Evolutionary conservation across 2,113 vertebrate genomes (phyloP).

Genomic region (Petroica traversi): DNA sequence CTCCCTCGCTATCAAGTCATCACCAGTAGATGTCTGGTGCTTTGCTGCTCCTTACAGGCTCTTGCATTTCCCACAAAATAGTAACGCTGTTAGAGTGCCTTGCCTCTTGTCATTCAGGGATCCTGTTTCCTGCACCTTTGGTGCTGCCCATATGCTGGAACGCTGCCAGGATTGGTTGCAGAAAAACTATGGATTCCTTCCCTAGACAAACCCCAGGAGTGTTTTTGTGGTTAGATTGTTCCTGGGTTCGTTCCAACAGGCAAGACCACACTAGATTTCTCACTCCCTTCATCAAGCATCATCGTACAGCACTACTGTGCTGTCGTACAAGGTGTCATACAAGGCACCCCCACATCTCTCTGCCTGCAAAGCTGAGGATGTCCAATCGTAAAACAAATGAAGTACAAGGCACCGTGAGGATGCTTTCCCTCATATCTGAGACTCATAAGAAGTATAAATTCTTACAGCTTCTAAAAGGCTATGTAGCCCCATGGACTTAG

Average conservation of each 20-base stretch:
- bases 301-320: neutral
- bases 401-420: neutral
- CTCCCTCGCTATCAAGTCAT: neutral
- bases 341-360: neutral
- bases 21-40: neutral
- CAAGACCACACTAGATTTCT: neutral
- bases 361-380: neutral
- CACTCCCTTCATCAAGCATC: neutral
- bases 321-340: neutral
- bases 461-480: neutral
- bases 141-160: neutral
- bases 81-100: neutral
- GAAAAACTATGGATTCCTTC: neutral
- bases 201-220: constrained; percentile 11
- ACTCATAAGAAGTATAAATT: neutral
- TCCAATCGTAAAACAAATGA: neutral
- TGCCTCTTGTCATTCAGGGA: neutral
- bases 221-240: constrained; percentile 13
- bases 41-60: neutral
- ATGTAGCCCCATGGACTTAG: neutral
- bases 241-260: neutral
- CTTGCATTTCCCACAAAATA: neutral
- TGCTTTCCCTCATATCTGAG: neutral
- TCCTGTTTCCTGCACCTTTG: neutral
- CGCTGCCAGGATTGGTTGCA: neutral